Base-by-base conservation (phyloP, 2,797 vertebrate genomes). In the Myiothlypis coronata region DNA sequence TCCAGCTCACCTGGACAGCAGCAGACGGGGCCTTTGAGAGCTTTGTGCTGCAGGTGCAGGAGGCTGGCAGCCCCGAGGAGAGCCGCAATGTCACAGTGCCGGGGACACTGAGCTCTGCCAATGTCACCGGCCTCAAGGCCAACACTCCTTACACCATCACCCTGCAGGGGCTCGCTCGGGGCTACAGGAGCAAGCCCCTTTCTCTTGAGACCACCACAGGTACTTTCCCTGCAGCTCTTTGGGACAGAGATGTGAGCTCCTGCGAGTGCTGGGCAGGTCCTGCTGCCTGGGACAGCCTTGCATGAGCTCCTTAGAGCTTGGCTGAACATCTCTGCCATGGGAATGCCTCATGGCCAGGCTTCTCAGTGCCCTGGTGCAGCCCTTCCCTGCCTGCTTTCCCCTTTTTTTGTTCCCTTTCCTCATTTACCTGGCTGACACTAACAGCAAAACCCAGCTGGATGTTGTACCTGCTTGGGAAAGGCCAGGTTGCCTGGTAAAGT, bases 21-120 rank as follows among this genome's bases (percentile, higher is more conserved):
- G 91, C 95, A 0, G 98, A 97, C 4, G 98, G 98, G 86, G 97
- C 98, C 69, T 99, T 98, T 98, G 98, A 99, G 96, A 98, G 87
- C 97, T 99, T 99, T 99, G 96, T 99, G 95, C 94, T 99, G 96
- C 98, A 99, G 98, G 98, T 99, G 97, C 98, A 98, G 97, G 99
- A 99, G 95, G 23, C 98, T 80, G 98, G 98, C 72, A 97, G 96
- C 61, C 93, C 98, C 1, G 96, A 97, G 47, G 97, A 98, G n/a
- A 92, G 87, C 82, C 95, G 96, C 93, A 99, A 98, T 74, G 95
- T 99, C 96, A 98, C 98, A 1, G 97, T 99, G 56, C 98, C 98
- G 0, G 98, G 99, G 20, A 97, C 96, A 41, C 98, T 98, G 78
- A 95, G 97, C 84, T 98, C 97, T 87, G 71, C 97, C 87, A 97